Base-by-base conservation (phyloP, 2,113 vertebrate species). In the Fregetta grallaria region DNA sequence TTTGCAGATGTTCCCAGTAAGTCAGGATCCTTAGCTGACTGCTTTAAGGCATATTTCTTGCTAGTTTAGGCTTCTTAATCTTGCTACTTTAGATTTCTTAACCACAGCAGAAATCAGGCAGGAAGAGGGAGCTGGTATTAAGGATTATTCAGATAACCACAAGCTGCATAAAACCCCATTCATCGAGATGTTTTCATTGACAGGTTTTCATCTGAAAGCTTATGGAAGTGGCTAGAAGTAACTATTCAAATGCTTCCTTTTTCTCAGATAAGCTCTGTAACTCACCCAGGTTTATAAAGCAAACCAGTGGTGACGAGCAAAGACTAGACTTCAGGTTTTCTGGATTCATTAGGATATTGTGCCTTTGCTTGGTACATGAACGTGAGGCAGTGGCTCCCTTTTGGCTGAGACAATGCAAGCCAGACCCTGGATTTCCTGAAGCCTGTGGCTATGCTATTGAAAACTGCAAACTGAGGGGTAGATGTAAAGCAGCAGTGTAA, bases 31-130 rank as follows among this genome's bases (percentile, higher is more conserved):
- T 77, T 94, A 95, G 93, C 68, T 92, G 89, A 75, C 89, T 95
- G 84, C 94, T 95, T 87, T 72, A 88, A 88, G 95, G 50, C 45
- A 55, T 92, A 77, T 94, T 88, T 91, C 76, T 95, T 86, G 77
- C 89, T 94, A 84, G 91, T 96, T 89, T 84, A 94, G 86, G 26
- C 72, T 96, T 87, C 93, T 92, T 92, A 96, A 96, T 97, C 91
- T 96, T 92, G n/a, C 76, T 91, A 53, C 82, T 96, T 96, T 50
- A 95, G 91, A 75, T 88, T 97, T 95, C 88, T 97, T 95, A 97
- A 90, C 88, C 79, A 56, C 71, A 92, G 86, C 72, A 95, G 63
- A 94, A 93, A 76, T 88, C 85, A 58, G 58, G 91, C 78, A 95
- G 82, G 86, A 94, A 95, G 91, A 93, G 75, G 72, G 82, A 96